Conservation (phyloP, 2,113 vertebrate genomes). For the Pterocles gutturalis region DNA sequence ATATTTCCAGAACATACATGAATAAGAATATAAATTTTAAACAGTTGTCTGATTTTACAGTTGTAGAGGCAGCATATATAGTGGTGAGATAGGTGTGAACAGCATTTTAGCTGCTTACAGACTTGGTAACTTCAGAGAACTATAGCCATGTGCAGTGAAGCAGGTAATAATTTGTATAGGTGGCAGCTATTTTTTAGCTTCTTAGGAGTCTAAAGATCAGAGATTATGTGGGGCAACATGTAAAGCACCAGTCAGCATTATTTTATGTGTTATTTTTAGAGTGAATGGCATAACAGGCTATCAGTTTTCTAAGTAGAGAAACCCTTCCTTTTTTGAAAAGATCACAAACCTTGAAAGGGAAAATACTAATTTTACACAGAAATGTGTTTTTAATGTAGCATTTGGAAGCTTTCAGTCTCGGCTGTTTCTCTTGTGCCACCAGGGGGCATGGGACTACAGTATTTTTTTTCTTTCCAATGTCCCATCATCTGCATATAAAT, state of each 20-base stretch:
- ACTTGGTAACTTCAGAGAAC: not conserved
- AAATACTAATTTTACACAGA: not conserved
- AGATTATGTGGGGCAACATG: not conserved
- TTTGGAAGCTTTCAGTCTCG: not conserved
- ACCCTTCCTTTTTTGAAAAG: not conserved
- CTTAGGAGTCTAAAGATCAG: not conserved
- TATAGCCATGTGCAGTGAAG: not conserved
- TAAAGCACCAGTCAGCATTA: not conserved
- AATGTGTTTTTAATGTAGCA: not conserved
- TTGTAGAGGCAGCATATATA: not conserved
- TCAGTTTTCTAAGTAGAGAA: not conserved
- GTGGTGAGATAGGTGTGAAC: not conserved
- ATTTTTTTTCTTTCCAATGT: not conserved
- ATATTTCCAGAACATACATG: not conserved
- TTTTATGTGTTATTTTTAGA: not conserved
- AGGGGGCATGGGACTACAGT: slow-evolving; percentile 46
- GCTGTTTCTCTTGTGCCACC: slow-evolving; percentile 22
- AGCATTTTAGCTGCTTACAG: not conserved
- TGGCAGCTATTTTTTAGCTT: not conserved
- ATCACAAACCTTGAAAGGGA: not conserved
- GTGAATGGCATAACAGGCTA: not conserved
- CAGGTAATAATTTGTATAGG: not conserved
- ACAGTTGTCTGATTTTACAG: not conserved
- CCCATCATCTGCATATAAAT: not conserved
- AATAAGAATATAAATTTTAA: not conserved